A percentile compares a stretch with the other conserved stretches of the same genome.
phyloP scores from a whole-genome alignment of 2,888 invertebrate genomes.

The Agriopis marginaria region DNA sequence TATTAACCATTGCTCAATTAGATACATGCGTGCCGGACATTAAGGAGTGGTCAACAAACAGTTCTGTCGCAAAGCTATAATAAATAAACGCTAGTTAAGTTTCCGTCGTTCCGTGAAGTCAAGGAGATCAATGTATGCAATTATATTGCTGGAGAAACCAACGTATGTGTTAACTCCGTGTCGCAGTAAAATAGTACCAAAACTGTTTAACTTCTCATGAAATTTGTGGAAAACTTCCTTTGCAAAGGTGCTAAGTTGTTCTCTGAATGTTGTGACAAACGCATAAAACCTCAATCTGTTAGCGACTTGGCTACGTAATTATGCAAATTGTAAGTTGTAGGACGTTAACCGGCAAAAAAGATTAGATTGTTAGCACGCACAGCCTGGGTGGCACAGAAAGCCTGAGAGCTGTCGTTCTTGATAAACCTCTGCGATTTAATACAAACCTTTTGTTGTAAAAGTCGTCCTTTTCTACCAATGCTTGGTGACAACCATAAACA shows the following conservation, averaged over 20 bases:
- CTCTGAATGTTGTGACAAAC: conserved; percentile 39
- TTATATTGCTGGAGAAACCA: conserved; percentile 49
- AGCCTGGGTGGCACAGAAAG: conserved; percentile 1
- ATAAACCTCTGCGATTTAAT: not conserved
- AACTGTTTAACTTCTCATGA: not conserved
- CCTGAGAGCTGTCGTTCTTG: not conserved
- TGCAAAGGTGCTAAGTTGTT: conserved; percentile 11
- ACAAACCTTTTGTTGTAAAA: not conserved
- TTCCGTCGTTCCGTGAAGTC: conserved; percentile 77
- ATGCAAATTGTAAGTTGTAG: conserved; percentile 58
- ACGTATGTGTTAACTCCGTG: not conserved
- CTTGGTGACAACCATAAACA: conserved; percentile 55
- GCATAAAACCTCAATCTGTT: conserved; percentile 58
- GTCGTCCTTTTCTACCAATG: conserved; percentile 7
- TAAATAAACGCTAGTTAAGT: conserved; percentile 63
- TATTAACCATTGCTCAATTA: conserved; percentile 64
- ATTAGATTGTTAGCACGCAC: conserved; percentile 35
- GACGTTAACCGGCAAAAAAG: conserved; percentile 30
- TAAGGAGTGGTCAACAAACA: conserved; percentile 67
- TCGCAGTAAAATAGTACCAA: conserved; percentile 7
- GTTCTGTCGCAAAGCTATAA: conserved; percentile 64
- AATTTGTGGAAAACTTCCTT: not conserved
- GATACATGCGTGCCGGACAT: conserved; percentile 63
- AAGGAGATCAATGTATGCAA: conserved; percentile 80
- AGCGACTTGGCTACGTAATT: conserved; percentile 61